These are phyloP conservation scores for Rattus rattus DNA, from an alignment of 2,113 vertebrate species.

Conservation along the genomic window DNA sequence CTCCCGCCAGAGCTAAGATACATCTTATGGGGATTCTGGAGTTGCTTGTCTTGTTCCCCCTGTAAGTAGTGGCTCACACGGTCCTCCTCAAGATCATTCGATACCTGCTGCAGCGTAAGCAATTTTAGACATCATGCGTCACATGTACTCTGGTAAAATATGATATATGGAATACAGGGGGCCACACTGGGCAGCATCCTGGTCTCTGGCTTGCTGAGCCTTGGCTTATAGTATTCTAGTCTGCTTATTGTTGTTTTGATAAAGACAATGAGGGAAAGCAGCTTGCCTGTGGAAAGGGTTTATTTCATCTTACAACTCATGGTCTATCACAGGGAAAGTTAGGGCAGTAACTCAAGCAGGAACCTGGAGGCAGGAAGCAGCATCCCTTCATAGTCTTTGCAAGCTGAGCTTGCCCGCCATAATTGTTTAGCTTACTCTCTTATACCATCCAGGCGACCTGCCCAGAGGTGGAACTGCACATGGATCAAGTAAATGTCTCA, in stretches of 20 bases:
- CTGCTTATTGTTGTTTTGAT: background rate
- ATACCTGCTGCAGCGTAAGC: background rate
- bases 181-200: background rate
- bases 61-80: background rate
- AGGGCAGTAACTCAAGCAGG: background rate
- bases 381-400: background rate
- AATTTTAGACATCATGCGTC: background rate
- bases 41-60: background rate
- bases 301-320: background rate
- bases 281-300: background rate
- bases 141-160: background rate
- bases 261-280: background rate
- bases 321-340: too few species aligned
- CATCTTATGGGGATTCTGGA: background rate
- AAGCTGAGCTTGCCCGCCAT: background rate
- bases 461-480: background rate
- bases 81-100: background rate
- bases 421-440: too few species aligned
- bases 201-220: background rate
- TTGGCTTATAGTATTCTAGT: background rate
- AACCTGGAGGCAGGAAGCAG: background rate
- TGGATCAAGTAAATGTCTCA: background rate
- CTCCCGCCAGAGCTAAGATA: background rate
- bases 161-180: background rate
- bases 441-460: background rate